These are phyloP conservation scores for Antheraea yamamai DNA, from an alignment of 2,888 invertebrate species.

Conservation along the genomic window DNA sequence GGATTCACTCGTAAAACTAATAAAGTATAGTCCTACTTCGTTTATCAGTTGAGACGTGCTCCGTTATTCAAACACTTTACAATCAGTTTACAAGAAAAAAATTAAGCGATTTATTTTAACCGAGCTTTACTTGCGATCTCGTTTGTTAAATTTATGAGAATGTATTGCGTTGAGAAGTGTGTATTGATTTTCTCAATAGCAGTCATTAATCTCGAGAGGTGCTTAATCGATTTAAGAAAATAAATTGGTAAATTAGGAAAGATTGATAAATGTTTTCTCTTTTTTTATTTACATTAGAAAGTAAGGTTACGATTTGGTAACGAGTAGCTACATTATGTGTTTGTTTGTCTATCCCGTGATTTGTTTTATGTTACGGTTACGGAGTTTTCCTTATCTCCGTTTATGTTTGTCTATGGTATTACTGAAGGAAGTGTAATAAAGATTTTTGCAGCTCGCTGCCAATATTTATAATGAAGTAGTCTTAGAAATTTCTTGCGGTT, in stretches of 20 bases:
- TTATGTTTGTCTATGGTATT: slow-evolving; percentile 5
- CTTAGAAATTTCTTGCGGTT: not conserved
- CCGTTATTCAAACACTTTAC: slow-evolving; percentile 10
- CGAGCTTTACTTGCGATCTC: slow-evolving; percentile 9
- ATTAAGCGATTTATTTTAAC: slow-evolving; percentile 1
- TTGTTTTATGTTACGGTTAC: slow-evolving; percentile 4
- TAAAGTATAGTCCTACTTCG: slow-evolving; percentile 12
- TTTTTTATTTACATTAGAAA: not conserved
- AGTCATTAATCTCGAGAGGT: not conserved
- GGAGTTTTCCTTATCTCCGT: slow-evolving; percentile 8
- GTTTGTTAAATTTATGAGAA: not conserved
- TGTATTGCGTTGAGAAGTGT: slow-evolving; percentile 1
- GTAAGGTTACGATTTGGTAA: not conserved
- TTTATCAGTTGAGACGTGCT: slow-evolving; percentile 15
- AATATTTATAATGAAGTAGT: not conserved
- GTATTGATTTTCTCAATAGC: slow-evolving; percentile 12
- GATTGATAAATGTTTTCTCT: slow-evolving; percentile 6
- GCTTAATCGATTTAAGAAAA: slow-evolving; percentile 6
- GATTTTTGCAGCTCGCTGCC: not conserved
- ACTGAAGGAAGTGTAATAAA: not conserved
- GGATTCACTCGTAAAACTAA: slow-evolving; percentile 9
- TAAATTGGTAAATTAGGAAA: slow-evolving; percentile 6
- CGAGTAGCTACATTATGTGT: not conserved
- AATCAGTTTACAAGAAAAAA: slow-evolving; percentile 3
- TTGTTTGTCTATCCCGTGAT: slow-evolving; percentile 1